Evolutionary conservation across 2,888 invertebrate species (phyloP).

Genomic region (Lamellibrachia satsuma): DNA sequence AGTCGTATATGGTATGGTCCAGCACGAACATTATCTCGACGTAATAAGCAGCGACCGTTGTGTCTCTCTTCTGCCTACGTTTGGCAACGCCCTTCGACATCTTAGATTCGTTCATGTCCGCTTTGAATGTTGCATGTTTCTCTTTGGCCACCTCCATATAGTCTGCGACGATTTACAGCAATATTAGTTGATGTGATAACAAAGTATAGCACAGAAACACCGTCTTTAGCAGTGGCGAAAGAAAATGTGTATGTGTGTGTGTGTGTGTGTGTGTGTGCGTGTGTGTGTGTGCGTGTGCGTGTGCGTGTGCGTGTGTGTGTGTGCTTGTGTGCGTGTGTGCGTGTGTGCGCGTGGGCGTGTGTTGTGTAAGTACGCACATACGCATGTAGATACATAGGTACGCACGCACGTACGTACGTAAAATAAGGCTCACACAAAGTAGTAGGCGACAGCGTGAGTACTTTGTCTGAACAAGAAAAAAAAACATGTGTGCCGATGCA

Average conservation of each 20-base stretch:
- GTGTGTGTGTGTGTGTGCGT: background rate
- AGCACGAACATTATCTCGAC: background rate
- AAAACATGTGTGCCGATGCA: no score
- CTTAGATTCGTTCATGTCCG: background rate
- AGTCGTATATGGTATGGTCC: background rate
- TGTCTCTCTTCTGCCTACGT: background rate
- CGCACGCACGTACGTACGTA: no score
- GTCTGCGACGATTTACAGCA: background rate
- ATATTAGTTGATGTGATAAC: no score
- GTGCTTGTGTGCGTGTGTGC: background rate
- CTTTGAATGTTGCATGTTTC: background rate
- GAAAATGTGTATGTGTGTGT: background rate
- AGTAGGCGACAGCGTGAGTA: no score
- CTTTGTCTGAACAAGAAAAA: no score
- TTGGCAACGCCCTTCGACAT: background rate
- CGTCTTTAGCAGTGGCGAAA: no score
- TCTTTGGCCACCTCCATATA: background rate
- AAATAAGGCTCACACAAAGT: no score
- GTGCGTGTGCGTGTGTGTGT: background rate
- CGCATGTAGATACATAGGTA: background rate
- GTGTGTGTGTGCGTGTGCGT: background rate
- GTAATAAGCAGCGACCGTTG: background rate
- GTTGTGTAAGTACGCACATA: background rate
- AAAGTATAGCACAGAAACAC: no score
- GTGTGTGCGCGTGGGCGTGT: background rate